Conservation (phyloP, 1,140 invertebrate genomes). For the Lasaia peninsularis region DNA sequence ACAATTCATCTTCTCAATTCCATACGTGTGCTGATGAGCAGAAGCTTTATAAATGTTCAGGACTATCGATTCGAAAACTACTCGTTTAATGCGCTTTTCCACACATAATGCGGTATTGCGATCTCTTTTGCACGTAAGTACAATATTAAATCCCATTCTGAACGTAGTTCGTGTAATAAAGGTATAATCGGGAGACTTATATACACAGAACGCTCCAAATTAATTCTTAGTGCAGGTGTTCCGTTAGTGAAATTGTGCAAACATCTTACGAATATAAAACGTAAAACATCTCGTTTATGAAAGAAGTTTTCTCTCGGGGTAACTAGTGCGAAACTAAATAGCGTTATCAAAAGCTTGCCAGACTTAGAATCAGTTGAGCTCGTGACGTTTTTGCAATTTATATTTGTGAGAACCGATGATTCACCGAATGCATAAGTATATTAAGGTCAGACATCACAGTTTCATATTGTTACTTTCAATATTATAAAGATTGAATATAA, state of each 20-base stretch:
- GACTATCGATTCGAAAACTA: constrained; percentile 42
- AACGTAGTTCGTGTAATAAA: not conserved
- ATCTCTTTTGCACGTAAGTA: constrained; percentile 31
- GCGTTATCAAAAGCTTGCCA: constrained; percentile 3
- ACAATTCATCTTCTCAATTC: constrained; percentile 51
- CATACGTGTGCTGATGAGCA: constrained; percentile 35
- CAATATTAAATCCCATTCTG: not conserved
- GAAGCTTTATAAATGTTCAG: constrained; percentile 41
- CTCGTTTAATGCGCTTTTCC: constrained; percentile 27
- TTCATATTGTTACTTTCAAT: not conserved
- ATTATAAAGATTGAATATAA: no score
- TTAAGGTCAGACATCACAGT: not conserved
- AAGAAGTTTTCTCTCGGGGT: constrained; percentile 1
- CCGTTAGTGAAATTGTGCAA: constrained; percentile 10
- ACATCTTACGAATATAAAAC: not conserved
- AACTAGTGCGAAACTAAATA: constrained; percentile 7
- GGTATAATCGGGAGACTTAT: constrained; percentile 10
- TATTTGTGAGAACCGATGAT: not conserved
- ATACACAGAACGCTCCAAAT: constrained; percentile 31
- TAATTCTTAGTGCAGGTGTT: constrained; percentile 33
- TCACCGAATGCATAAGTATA: not conserved
- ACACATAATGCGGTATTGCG: constrained; percentile 26
- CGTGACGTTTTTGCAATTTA: not conserved
- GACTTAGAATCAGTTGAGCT: not conserved
- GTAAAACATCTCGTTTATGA: not conserved